These are phyloP conservation scores for Silurus aristotelis DNA, from an alignment of 2,797 vertebrate species.

Conservation along the genomic window DNA sequence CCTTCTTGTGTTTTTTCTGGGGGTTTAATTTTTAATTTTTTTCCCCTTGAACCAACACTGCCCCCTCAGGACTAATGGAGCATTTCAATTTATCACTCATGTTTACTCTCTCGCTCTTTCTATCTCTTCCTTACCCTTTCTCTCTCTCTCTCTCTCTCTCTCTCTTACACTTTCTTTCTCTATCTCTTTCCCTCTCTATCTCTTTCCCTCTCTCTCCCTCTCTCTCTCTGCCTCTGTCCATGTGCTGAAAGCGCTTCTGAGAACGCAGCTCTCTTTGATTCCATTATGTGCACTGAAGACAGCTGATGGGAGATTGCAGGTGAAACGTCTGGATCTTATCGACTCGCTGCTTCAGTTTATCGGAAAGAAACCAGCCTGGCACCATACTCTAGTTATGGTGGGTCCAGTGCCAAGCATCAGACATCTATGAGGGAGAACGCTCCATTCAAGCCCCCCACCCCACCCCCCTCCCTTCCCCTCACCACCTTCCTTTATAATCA, in stretches of 20 bases:
- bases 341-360: conserved; percentile 30
- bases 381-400: not conserved
- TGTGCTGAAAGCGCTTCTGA: conserved; percentile 14
- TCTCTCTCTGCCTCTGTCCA: not conserved
- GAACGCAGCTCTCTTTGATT: conserved; percentile 28
- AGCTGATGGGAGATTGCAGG: conserved; percentile 39
- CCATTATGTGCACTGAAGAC: conserved; percentile 36
- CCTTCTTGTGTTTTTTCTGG: not conserved
- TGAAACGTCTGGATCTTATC: conserved; percentile 38
- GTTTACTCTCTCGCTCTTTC: not conserved
- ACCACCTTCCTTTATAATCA: conserved; percentile 2
- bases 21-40: not conserved
- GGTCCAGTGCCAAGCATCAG: conserved; percentile 11
- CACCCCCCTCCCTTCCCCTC: too few species aligned
- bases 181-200: not conserved
- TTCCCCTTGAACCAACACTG: conserved; percentile 30
- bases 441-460: not conserved
- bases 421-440: conserved; percentile 23
- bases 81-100: not conserved
- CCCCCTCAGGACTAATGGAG: conserved; percentile 28
- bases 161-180: not conserved
- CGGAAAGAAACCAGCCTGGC: conserved; percentile 27
- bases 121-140: not conserved
- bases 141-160: not conserved
- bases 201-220: not conserved